Conservation (phyloP, 2,888 invertebrate genomes). For the Pemphredon lugubris region DNA sequence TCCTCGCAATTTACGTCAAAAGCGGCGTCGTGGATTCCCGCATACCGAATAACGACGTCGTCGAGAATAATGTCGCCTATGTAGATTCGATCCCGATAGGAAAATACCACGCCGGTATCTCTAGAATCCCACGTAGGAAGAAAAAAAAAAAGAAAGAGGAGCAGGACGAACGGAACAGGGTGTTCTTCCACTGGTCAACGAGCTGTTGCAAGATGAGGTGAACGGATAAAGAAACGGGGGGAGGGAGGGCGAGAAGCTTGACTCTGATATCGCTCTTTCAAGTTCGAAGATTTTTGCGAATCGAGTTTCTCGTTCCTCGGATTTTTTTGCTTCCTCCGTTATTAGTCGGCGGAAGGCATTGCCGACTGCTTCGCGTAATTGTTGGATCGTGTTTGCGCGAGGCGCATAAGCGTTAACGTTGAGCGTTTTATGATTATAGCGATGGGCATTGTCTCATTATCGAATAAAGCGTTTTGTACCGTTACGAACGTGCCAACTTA, state of each 20-base stretch:
- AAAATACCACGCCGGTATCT: constrained; percentile 61
- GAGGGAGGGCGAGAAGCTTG: constrained; percentile 8
- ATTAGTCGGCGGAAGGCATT: too few relatives aligned
- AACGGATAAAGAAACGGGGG: constrained; percentile 31
- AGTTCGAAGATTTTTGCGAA: too few relatives aligned
- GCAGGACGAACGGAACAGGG: constrained; percentile 42
- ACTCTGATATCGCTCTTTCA: not conserved
- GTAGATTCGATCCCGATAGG: constrained; percentile 67
- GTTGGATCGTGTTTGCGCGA: too few relatives aligned
- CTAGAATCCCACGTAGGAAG: constrained; percentile 42
- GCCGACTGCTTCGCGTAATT: too few relatives aligned
- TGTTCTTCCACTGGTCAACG: constrained; percentile 47
- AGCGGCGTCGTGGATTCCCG: constrained; percentile 70
- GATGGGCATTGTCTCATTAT: too few relatives aligned
- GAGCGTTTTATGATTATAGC: too few relatives aligned
- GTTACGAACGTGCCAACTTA: too few relatives aligned
- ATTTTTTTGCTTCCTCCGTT: too few relatives aligned
- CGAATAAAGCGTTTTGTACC: too few relatives aligned
- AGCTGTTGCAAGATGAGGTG: constrained; percentile 36
- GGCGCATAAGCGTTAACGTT: too few relatives aligned
- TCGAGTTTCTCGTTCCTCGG: too few relatives aligned
- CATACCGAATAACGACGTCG: constrained; percentile 69
- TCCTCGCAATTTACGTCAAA: constrained; percentile 78
- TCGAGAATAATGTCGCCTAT: constrained; percentile 67
- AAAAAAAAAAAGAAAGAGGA: constrained; percentile 24